Conservation (phyloP, 2,888 invertebrate genomes). For the Cephus pygmeus region DNA sequence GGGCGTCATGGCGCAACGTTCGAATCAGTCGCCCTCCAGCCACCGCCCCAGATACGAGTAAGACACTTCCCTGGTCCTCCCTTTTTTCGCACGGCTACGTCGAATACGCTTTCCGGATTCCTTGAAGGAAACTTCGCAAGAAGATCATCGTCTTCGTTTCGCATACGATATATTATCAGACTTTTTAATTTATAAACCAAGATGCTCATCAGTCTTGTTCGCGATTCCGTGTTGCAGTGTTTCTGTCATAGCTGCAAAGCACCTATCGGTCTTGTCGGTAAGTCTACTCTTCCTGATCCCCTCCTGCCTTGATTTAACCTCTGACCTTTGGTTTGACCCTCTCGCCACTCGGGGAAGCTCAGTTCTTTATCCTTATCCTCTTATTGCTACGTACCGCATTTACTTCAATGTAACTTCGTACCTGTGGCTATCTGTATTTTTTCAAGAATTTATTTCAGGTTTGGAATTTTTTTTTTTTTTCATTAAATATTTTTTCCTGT, state of each 20-base stretch:
- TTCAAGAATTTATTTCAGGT: not conserved
- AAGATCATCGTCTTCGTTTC: not conserved
- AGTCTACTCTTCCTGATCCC: constrained; percentile 36
- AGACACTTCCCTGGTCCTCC: constrained; percentile 67
- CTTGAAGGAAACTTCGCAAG: not conserved
- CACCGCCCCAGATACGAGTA: constrained; percentile 68
- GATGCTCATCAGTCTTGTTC: constrained; percentile 91
- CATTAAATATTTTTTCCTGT: not conserved
- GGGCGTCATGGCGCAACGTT: constrained; percentile 70
- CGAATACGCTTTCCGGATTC: not conserved
- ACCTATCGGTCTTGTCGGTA: constrained; percentile 70
- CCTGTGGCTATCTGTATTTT: not conserved
- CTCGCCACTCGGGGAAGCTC: not conserved
- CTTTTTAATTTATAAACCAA: constrained; percentile 43
- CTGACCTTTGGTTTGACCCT: not conserved
- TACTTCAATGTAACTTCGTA: not conserved
- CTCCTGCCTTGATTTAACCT: not conserved
- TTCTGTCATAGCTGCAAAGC: constrained; percentile 94
- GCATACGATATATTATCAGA: constrained; percentile 4
- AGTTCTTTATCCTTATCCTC: not conserved
- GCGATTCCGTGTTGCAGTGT: constrained; percentile 93
- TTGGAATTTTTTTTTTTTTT: not conserved
- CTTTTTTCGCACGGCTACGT: constrained; percentile 49
- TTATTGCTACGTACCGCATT: not conserved
- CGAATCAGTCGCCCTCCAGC: constrained; percentile 74